Percentiles rank a stretch among this genome's conserved stretches.
Conservation (phyloP, 2,797 vertebrate genomes). For the Harpagifer antarcticus region DNA sequence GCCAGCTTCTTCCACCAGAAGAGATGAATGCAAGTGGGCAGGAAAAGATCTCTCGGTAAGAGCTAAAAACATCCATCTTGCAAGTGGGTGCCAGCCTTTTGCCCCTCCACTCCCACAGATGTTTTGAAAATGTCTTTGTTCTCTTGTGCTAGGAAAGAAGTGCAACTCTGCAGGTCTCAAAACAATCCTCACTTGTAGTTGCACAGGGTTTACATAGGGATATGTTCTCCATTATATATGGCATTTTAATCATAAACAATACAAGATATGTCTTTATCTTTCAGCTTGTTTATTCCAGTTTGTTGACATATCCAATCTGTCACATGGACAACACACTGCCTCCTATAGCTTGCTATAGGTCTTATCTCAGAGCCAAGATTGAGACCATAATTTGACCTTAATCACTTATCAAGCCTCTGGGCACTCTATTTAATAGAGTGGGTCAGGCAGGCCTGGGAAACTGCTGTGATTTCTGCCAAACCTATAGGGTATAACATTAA, state of each 20-base stretch:
- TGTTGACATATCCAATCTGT: constrained; percentile 47
- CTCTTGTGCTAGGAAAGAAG: constrained; percentile 16
- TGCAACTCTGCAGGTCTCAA: constrained; percentile 31
- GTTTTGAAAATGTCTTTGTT: constrained; percentile 48
- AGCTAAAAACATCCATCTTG: constrained; percentile 42
- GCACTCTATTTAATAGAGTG: constrained; percentile 32
- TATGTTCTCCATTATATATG: constrained; percentile 1
- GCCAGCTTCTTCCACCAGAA: constrained; percentile 91
- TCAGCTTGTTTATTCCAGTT: constrained; percentile 25
- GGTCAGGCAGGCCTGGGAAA: constrained; percentile 14
- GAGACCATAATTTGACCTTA: constrained; percentile 59
- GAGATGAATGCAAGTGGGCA: constrained; percentile 99
- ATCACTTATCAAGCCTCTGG: constrained; percentile 48
- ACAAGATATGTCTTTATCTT: constrained; percentile 8
- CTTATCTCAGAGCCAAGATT: constrained; percentile 46
- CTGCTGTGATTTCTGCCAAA: constrained; percentile 13
- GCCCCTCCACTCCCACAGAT: constrained; percentile 40
- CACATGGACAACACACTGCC: constrained; percentile 34
- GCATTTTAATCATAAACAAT: constrained; percentile 26
- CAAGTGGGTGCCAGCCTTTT: constrained; percentile 42
- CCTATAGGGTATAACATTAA: constrained; percentile 2
- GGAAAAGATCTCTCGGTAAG: constrained; percentile 97
- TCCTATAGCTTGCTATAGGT: constrained; percentile 9
- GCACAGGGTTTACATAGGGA: constrained; percentile 8
- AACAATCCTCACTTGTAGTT: constrained; percentile 1